phyloP scores from a whole-genome alignment of 2,888 invertebrate species.

The Monopis laevigella region DNA sequence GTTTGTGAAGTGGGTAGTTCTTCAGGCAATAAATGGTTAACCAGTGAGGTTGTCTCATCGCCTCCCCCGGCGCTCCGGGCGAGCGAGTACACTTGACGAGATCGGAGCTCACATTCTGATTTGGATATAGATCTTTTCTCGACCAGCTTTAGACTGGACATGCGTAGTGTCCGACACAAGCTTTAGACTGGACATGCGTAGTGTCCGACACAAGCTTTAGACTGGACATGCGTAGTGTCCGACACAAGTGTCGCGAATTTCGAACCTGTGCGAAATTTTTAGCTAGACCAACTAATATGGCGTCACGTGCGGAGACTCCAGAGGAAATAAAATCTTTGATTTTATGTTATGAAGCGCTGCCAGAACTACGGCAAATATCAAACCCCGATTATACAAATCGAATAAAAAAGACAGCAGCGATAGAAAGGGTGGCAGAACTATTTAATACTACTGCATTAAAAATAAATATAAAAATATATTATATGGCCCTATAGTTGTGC shows the following conservation, averaged over 20 bases:
- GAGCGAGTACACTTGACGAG: no score
- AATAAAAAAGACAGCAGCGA: slow-evolving; percentile 13
- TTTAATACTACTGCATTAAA: slow-evolving; percentile 13
- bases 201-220: no score
- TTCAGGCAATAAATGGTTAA: no score
- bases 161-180: no score
- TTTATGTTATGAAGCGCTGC: slow-evolving; percentile 16
- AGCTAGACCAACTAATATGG: slow-evolving; percentile 16
- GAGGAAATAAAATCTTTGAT: slow-evolving; percentile 16
- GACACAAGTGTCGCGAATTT: slow-evolving; percentile 18
- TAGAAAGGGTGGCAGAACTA: slow-evolving; percentile 15
- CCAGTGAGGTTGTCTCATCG: no score
- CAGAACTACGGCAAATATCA: slow-evolving; percentile 16
- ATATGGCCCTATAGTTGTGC: neutral
- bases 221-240: slow-evolving; percentile 31
- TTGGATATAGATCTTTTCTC: no score
- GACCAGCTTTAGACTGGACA: no score
- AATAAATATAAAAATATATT: slow-evolving; percentile 10
- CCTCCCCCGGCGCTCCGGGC: no score
- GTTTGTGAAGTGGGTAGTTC: no score
- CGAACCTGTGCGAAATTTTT: slow-evolving; percentile 17
- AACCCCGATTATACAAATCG: slow-evolving; percentile 14
- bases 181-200: no score
- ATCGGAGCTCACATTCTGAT: no score
- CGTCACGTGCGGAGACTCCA: slow-evolving; percentile 15